Base-by-base conservation (phyloP, 2,888 invertebrate species). In the Pristionchus maxplancki region DNA sequence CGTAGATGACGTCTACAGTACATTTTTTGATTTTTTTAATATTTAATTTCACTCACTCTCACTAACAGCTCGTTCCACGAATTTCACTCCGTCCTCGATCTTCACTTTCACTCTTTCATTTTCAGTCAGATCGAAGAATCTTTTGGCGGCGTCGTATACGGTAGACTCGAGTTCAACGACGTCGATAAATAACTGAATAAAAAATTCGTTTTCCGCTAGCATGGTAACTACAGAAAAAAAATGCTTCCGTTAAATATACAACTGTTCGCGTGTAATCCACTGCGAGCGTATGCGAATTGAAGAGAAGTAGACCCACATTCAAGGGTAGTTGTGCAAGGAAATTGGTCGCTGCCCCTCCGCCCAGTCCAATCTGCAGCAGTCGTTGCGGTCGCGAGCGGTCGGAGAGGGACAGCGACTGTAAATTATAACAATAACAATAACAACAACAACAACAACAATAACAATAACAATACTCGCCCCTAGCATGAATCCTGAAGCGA, bases 181-280 rank as follows among this genome's bases (percentile, higher is more conserved):
- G 50, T 87, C 86, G 28, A 87, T 87, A 50, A 50, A 58, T 50
- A 87, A 50, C 86, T 87, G 86, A 71, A 71, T n/a, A n/a, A n/a
- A n/a, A n/a, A n/a, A n/a, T n/a, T n/a, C n/a, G n/a, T 44, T 28
- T 13, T 17, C 4, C 6, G 11, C n/a, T n/a, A n/a, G n/a, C n/a
- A n/a, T n/a, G n/a, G n/a, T n/a, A n/a, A n/a, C n/a, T n/a, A n/a
- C n/a, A n/a, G n/a, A n/a, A n/a, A n/a, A n/a, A n/a, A n/a, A n/a
- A n/a, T n/a, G n/a, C n/a, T n/a, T n/a, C n/a, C n/a, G n/a, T n/a
- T n/a, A n/a, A n/a, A n/a, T n/a, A n/a, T n/a, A n/a, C n/a, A n/a
- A n/a, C n/a, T n/a, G n/a, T n/a, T n/a, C n/a, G n/a, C n/a, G n/a
- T n/a, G n/a, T n/a, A n/a, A n/a, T n/a, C n/a, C n/a, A n/a, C n/a